Evolutionary conservation across 2,113 vertebrate genomes (phyloP), one percentile per base, ranked within the genome.

Genomic region (Channa argus): DNA sequence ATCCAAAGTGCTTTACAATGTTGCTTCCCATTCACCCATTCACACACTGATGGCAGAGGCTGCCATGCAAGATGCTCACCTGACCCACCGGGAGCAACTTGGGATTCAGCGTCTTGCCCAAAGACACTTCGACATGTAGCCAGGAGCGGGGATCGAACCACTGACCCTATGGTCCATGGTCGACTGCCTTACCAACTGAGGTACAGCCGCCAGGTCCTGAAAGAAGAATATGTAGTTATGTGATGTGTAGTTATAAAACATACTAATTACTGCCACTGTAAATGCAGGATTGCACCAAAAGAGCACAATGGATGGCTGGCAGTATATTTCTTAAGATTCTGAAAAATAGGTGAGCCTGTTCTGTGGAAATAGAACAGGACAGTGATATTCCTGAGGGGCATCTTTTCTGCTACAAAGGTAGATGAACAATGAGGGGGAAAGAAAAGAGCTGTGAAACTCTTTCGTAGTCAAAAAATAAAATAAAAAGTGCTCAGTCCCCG

Each of bases 381-480:
- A 51, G 24, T 0, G 1, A 59, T 44, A 50, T 74, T 82, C 79
- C 51, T 52, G 86, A 83, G 80, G 86, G 45, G 13, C 47, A 15
- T 69, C 36, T 69, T 54, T n/a, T 74, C 12, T n/a, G n/a, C 47
- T 51, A 60, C 67, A 78, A 59, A 84, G 60, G 36, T 45, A 73
- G 8, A 63, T 43, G 50, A 74, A 58, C 8, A 82, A 77, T 24
- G 38, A 65, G 3, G 53, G 1, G 4, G 5, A n/a, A 56, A 71
- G 34, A 79, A 46, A 68, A 10, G 10, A 39, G 61, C 10, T 49
- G 36, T 61, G 36, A 74, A 87, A 82, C 73, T 82, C 88, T 72
- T 68, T 71, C 11, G 65, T 36, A 34, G 49, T 50, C 12, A 5
- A 24, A 58, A 65, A 77, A 66, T 36, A 34, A 68, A 79, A 66